These are phyloP conservation scores for Rallus limicola DNA, from an alignment of 2,113 vertebrate genomes.

Conservation along the genomic window DNA sequence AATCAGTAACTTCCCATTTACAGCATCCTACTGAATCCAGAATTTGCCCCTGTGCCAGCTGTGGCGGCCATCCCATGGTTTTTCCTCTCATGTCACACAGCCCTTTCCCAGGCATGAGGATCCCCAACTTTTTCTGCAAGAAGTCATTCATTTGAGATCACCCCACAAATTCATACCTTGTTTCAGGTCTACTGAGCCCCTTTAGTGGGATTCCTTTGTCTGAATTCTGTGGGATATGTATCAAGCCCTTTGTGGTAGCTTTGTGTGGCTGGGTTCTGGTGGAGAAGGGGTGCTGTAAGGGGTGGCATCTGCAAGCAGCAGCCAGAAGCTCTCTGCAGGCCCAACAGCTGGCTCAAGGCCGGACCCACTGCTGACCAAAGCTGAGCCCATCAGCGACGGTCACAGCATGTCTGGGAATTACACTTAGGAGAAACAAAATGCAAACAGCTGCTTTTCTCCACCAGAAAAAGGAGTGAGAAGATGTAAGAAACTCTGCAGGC, in stretches of 20 bases:
- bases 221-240: not conserved
- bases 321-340: no score
- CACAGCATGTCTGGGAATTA: no score
- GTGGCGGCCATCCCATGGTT: not conserved
- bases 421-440: no score
- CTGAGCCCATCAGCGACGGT: no score
- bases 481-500: no score
- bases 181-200: not conserved
- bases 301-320: no score
- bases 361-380: no score
- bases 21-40: not conserved
- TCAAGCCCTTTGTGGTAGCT: not conserved
- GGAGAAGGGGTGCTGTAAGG: no score
- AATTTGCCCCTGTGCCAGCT: accelerated
- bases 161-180: not conserved
- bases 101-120: not conserved
- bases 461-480: no score
- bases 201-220: not conserved
- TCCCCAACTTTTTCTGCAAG: not conserved
- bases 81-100: not conserved
- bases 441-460: no score
- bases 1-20: not conserved
- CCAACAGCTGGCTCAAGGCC: no score
- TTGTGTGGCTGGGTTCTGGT: no score
- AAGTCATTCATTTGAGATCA: not conserved